Evolutionary conservation across 2,113 vertebrate species (phyloP), one percentile per base, ranked within the genome.

Genomic region (Irena cyanogastra): DNA sequence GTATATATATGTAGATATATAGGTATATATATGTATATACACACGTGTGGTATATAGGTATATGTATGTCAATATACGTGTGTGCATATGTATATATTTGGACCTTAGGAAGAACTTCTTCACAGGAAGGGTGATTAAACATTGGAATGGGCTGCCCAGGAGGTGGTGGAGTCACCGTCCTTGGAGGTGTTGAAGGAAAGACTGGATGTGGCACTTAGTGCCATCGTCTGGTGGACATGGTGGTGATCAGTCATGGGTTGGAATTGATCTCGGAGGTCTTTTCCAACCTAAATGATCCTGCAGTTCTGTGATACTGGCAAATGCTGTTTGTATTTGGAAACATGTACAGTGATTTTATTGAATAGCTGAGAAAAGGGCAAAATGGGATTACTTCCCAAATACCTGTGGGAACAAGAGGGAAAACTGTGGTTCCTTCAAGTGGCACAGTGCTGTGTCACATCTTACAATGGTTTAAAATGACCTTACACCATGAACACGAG

Each of bases 211-310:
- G 39, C 54, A 6, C n/a, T 33, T n/a, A 2, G n/a, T 47, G 59
- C 28, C 17, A 1, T 5, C 24, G 8, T 42, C 5, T 39, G 13
- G 2, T 27, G 30, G 41, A 5, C 22, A 1, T 6, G 11, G n/a
- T 28, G 49, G 28, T 18, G 28, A 2, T 39, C 17, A 1, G 24
- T 26, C 41, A 4, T 0, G 3, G 26, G 6, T 14, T 63, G 75
- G n/a, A 14, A 10, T 20, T n/a, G 21, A 1, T 31, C 10, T 21
- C 66, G 16, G 31, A 22, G 50, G 2, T 31, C 31, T 80, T 31
- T 56, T 18, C 66, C 31, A 35, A 1, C 52, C 44, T 11, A 1
- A 50, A 1, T 9, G 18, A 18, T 76, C 18, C 61, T 22, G 53
- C 17, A 13, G 0, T 17, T 76, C 61, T 76, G 31, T 41, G 35